Evolutionary conservation across 1,140 invertebrate species (phyloP).

Genomic region (Zaprionus inermis): DNA sequence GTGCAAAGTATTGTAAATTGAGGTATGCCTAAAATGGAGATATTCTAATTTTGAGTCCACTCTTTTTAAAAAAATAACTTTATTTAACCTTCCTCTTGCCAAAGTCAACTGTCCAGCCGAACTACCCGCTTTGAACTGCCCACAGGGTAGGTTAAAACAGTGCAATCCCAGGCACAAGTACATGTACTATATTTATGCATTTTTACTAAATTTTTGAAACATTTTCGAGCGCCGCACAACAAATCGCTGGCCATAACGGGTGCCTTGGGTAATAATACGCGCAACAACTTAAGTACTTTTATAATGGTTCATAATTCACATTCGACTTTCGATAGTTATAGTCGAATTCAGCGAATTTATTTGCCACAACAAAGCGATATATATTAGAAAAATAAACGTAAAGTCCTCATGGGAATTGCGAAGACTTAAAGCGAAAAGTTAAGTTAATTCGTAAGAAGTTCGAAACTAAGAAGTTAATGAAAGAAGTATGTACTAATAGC

Average conservation of each 20-base stretch:
- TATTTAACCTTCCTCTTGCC: no score
- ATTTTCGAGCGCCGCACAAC: constrained; percentile 23
- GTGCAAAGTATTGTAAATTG: no score
- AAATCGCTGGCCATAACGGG: constrained; percentile 37
- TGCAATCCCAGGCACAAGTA: constrained; percentile 10
- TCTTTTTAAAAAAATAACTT: no score
- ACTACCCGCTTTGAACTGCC: not conserved
- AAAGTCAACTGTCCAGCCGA: not conserved
- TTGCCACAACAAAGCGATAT: constrained; percentile 18
- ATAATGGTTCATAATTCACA: constrained; percentile 40
- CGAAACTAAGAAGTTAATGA: no score
- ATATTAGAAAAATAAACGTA: not conserved
- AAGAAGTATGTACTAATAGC: no score
- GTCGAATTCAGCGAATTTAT: constrained; percentile 17
- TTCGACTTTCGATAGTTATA: constrained; percentile 30
- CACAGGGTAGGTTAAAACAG: constrained; percentile 15
- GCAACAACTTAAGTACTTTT: constrained; percentile 36
- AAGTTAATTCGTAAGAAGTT: no score
- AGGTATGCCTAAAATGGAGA: no score
- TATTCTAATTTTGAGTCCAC: no score
- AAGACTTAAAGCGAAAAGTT: not conserved
- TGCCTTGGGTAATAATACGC: constrained; percentile 21
- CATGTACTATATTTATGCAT: constrained; percentile 34
- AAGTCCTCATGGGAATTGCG: not conserved
- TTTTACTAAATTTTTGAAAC: constrained; percentile 38